phyloP scores from a whole-genome alignment of 2,888 invertebrate species.

The Anticlea derivata region DNA sequence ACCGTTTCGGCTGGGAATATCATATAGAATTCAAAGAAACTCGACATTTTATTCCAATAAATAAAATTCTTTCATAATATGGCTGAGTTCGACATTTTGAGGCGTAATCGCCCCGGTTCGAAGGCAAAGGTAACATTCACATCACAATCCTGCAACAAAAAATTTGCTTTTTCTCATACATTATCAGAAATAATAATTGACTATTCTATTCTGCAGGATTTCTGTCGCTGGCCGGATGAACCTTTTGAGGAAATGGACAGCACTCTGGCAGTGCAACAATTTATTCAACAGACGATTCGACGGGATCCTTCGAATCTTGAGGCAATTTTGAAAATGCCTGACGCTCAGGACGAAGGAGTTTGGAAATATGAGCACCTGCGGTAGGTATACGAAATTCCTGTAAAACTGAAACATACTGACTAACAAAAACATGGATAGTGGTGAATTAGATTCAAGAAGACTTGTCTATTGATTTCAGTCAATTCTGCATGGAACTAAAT shows the following conservation, averaged over 20 bases:
- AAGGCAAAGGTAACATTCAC: slow-evolving; percentile 88
- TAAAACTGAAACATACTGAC: too few species aligned
- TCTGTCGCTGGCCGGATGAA: slow-evolving; percentile 99
- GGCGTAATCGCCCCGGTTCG: slow-evolving; percentile 96
- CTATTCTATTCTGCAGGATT: slow-evolving; percentile 86
- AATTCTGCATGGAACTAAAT: slow-evolving; percentile 99
- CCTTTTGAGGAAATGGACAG: slow-evolving; percentile 99
- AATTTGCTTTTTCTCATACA: too few species aligned
- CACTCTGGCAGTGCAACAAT: slow-evolving; percentile 98
- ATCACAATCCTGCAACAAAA: too few species aligned
- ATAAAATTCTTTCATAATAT: slow-evolving; percentile 72
- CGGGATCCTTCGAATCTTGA: slow-evolving; percentile 97
- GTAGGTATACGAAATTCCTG: slow-evolving; percentile 47
- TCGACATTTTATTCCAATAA: too few species aligned
- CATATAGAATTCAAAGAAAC: too few species aligned
- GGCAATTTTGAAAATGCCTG: slow-evolving; percentile 97
- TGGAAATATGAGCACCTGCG: slow-evolving; percentile 99
- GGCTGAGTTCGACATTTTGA: slow-evolving; percentile 92
- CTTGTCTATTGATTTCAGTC: slow-evolving; percentile 84
- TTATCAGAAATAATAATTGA: too few species aligned
- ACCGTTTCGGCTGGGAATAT: too few species aligned
- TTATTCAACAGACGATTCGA: slow-evolving; percentile 98
- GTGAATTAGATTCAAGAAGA: too few species aligned
- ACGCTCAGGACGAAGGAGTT: slow-evolving; percentile 98
- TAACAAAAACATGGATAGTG: too few species aligned